phyloP scores from a whole-genome alignment of 2,888 invertebrate species.

The Philonicus albiceps region DNA sequence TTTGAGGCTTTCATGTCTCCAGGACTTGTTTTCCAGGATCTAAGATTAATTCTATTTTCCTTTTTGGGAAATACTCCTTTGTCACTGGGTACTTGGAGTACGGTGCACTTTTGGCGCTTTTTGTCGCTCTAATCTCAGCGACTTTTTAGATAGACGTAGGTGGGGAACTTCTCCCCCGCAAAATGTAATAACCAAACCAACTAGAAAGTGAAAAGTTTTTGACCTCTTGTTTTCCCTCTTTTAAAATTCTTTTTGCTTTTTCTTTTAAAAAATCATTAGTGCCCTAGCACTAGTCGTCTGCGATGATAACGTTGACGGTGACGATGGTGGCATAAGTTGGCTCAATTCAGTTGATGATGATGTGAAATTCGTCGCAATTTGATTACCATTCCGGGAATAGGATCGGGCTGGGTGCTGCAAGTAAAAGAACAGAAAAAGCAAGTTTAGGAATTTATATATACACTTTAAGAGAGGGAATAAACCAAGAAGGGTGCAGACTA shows the following conservation, averaged over 20 bases:
- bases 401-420: not conserved
- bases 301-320: not conserved
- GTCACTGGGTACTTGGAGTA: not conserved
- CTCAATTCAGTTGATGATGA: slow-evolving; percentile 32
- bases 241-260: not conserved
- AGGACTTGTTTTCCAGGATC: not conserved
- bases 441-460: not conserved
- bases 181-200: not conserved
- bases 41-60: slow-evolving; percentile 18
- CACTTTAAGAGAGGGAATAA: not conserved
- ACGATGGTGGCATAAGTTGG: slow-evolving; percentile 1
- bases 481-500: not conserved
- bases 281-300: not conserved
- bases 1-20: slow-evolving; percentile 10
- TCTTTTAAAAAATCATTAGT: slow-evolving; percentile 10
- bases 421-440: not conserved
- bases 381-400: not conserved
- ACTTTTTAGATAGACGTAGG: not conserved
- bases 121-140: not conserved
- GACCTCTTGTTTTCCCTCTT: not conserved
- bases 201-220: slow-evolving; percentile 7
- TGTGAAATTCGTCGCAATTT: slow-evolving; percentile 7
- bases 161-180: not conserved
- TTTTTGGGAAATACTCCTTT: not conserved
- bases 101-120: not conserved